Percentiles rank a stretch among this genome's conserved stretches.
Conservation (phyloP, 2,888 invertebrate species). For the Plemyria rubiginata region DNA sequence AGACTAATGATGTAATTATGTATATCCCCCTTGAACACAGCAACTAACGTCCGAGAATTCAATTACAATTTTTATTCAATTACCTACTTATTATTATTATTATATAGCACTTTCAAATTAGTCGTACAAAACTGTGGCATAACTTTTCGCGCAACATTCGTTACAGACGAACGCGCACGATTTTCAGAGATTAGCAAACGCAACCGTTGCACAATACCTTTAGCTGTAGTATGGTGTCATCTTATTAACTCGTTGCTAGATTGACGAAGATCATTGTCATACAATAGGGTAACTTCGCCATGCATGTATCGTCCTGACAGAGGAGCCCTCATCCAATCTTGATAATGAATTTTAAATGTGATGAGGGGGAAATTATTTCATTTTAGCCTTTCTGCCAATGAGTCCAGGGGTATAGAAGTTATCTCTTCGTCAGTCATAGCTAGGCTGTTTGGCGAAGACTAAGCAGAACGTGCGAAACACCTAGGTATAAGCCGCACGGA, state of each 20-base stretch:
- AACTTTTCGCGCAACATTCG: constrained; percentile 2
- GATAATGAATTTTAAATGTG: background rate
- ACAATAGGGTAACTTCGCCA: no score
- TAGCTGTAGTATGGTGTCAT: background rate
- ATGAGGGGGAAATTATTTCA: background rate
- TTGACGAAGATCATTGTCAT: background rate
- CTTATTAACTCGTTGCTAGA: background rate
- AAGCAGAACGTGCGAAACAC: background rate
- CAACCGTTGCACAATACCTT: background rate
- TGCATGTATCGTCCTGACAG: no score
- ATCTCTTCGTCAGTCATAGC: no score
- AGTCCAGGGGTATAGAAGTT: no score
- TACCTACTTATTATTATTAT: no score
- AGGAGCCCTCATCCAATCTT: background rate
- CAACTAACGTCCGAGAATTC: no score
- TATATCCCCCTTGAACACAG: no score
- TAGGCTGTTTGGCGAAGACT: no score
- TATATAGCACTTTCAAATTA: background rate
- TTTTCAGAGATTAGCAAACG: constrained; percentile 2
- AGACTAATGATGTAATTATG: no score
- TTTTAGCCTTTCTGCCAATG: no score
- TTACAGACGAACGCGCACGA: background rate
- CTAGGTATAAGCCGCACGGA: background rate
- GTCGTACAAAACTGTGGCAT: background rate
- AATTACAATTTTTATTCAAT: background rate